phyloP scores from a whole-genome alignment of 92 coral and sea anemone species.

The Nematostella vectensis region DNA sequence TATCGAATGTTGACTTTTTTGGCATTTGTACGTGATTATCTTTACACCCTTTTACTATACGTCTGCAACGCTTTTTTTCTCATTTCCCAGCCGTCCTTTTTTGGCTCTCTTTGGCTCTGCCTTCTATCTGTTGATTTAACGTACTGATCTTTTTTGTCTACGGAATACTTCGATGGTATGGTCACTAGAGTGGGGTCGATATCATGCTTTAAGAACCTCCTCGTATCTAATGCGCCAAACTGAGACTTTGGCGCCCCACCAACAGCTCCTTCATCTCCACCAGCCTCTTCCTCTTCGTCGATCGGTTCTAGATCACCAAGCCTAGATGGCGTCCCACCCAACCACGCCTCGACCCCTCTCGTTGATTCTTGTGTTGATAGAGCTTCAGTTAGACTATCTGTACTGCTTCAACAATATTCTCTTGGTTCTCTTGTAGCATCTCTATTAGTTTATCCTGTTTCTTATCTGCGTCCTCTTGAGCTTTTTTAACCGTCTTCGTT shows the following conservation, averaged over 20 bases:
- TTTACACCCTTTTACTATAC: slow-evolving; percentile 4
- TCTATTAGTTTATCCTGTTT: slow-evolving; percentile 20
- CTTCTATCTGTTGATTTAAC: slow-evolving; percentile 4
- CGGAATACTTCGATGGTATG: slow-evolving; percentile 5
- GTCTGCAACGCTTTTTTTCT: slow-evolving; percentile 5
- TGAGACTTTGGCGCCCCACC: background rate
- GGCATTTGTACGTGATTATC: too few species aligned
- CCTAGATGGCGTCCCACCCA: slow-evolving; percentile 17
- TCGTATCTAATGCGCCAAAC: background rate
- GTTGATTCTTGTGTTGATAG: slow-evolving; percentile 6
- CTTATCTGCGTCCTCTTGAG: slow-evolving; percentile 9
- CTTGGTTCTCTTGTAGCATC: slow-evolving; percentile 18
- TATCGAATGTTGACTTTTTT: too few species aligned
- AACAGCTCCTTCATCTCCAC: slow-evolving; percentile 4
- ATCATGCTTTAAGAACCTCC: background rate
- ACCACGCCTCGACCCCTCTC: slow-evolving; percentile 16
- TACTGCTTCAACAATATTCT: slow-evolving; percentile 4
- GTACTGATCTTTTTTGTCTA: background rate
- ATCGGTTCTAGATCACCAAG: slow-evolving; percentile 10
- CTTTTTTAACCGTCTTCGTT: slow-evolving; percentile 11
- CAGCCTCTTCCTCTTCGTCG: slow-evolving; percentile 14
- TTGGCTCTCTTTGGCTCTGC: slow-evolving; percentile 3
- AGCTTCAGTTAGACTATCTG: slow-evolving; percentile 9
- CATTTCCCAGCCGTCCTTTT: background rate
- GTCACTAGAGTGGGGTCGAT: slow-evolving; percentile 3